Base-by-base conservation (phyloP, 2,113 vertebrate species). In the Tetraodon nigroviridis region DNA sequence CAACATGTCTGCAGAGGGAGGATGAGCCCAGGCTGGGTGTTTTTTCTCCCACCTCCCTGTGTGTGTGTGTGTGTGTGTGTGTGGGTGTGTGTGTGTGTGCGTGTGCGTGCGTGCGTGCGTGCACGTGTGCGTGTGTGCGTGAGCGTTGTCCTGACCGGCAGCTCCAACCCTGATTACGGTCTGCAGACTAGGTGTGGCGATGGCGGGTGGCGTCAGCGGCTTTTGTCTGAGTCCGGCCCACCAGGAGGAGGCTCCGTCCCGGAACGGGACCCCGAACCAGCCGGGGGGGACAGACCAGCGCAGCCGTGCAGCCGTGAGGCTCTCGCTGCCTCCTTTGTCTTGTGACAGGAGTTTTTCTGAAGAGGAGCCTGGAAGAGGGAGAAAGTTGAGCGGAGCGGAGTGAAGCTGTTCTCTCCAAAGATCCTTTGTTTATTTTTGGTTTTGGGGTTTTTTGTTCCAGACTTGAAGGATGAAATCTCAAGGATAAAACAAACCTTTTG, bases 161-260 rank as follows among this genome's bases (percentile, higher is more conserved):
- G 81, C 82, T 76, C 60, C 80, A 82, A 69, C 65, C 61, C 76
- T 88, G 86, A 89, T 88, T 88, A 88, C 67, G 83, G 82, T 75
- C 65, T 61, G 58, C 70, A 80, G 83, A 83, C 82, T 83, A 90
- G 90, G 90, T 90, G 88, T 90, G 89, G 90, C 86, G 41, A 84
- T 84, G 85, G n/a, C 75, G 67, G 88, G 86, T 75, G 88, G 89
- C 56, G 86, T 83, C 84, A 81, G 13, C 58, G 76, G 87, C 89
- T 90, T 46, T 90, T 92, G 90, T 91, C 84, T 89, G 17, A 61
- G 75, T 69, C 45, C 69, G 75, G 81, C 73, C 83, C 77, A 82
- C 82, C 78, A 70, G 81, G 60, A 66, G 74, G 81, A 37, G 32
- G 12, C 32, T 11, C 66, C 49, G 3, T 67, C 58, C 46, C 55